Evolutionary conservation across 1,140 invertebrate species (phyloP), one percentile per base, ranked within the genome.

Genomic region (Drosophila littoralis): DNA sequence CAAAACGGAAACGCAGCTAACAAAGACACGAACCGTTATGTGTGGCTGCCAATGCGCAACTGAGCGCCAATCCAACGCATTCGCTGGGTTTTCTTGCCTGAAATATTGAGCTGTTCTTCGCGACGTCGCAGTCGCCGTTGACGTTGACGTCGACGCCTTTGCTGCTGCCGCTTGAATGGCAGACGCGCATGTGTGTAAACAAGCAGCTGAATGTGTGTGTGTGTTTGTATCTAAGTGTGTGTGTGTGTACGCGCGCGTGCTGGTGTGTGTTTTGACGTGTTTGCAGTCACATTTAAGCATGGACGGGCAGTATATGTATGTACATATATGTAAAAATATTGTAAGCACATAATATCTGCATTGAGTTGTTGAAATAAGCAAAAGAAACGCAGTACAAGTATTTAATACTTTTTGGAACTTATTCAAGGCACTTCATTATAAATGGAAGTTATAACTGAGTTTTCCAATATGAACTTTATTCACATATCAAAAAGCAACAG

Each of bases 51-150:
- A 80, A 68, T 61, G 59, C 69, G 50, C 77, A 82, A 86, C 84
- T 86, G 83, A 80, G 73, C 77, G 66, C 84, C 69, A 71, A 72
- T 46, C 69, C 69, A 68, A 61, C 65, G 73, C 76, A 42, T 76
- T 68, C 58, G 65, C 50, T 70, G 69, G 79, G 83, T 88, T 85
- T 88, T 86, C 83, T 82, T 82, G 77, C 69, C 77, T 74, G 43
- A 33, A 55, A 45, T 73, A 73, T 70, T 46, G 61, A 77, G 66
- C 76, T 63, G 52, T 35, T 38, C 35, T 13, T 22, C 35, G 17
- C 48, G 67, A 17, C 71, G 64, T 46, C 15, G 52, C 38, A 57
- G 63, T 57, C 46, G 64, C 17, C 36, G n/a, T n/a, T 12, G 32
- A 17, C 54, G 54, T 42, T 17, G 22, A 48, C 64, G 17, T n/a